Conservation (phyloP, 2,797 vertebrate genomes). For the Falco naumanni region DNA sequence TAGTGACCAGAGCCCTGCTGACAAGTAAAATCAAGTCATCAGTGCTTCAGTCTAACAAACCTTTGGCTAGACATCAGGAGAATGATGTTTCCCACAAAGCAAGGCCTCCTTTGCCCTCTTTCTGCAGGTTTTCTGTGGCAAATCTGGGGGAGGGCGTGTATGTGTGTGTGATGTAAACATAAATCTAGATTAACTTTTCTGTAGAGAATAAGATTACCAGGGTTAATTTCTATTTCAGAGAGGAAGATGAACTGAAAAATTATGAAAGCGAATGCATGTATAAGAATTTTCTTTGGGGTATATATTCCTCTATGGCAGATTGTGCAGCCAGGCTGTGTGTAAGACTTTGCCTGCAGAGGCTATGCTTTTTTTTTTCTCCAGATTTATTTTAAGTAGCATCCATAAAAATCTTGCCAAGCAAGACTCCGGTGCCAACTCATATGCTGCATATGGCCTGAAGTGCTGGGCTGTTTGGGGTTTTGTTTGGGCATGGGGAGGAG, state of each 20-base stretch:
- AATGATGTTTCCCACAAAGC: not conserved
- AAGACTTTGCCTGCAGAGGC: not conserved
- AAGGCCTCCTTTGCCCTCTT: not conserved
- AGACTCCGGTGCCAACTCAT: not conserved
- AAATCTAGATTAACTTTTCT: not conserved
- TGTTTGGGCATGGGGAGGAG: not conserved
- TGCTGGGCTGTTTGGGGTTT: not conserved
- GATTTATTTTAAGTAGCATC: slow-evolving; percentile 22
- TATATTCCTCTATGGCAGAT: not conserved
- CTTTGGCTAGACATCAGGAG: not conserved
- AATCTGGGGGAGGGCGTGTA: not conserved
- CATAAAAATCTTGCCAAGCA: slow-evolving; percentile 16
- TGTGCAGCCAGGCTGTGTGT: not conserved
- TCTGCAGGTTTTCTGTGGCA: not conserved
- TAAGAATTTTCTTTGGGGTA: not conserved
- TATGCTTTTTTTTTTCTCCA: not conserved
- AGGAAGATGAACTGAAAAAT: not conserved
- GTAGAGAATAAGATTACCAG: not conserved
- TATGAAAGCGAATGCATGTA: not conserved
- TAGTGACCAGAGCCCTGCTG: not conserved
- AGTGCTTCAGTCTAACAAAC: not conserved
- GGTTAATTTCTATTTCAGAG: not conserved
- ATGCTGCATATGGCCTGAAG: not conserved
- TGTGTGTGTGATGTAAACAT: not conserved
- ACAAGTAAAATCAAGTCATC: not conserved